A percentile compares a stretch with the other conserved stretches of the same genome.
phyloP scores from a whole-genome alignment of 1,140 invertebrate genomes.

The Heliothis subflexa region DNA sequence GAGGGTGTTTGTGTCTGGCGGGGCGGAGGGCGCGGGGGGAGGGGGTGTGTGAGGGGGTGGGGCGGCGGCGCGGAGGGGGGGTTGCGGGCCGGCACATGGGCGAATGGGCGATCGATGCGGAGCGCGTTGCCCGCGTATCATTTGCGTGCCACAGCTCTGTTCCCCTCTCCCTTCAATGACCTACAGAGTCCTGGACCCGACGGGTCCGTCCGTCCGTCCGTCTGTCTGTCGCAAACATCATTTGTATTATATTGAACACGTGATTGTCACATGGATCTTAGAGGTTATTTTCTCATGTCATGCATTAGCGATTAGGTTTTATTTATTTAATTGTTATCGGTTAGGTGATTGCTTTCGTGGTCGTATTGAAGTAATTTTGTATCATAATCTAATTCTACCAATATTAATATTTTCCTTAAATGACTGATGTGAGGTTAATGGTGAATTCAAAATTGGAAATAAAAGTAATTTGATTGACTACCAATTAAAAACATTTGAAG shows the following conservation, averaged over 20 bases:
- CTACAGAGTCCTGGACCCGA: conserved; percentile 42
- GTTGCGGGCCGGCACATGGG: conserved; percentile 67
- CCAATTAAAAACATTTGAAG: no score
- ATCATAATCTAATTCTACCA: no score
- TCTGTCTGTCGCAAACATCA: neutral
- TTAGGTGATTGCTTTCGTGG: neutral
- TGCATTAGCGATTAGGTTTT: neutral
- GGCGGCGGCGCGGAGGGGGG: conserved; percentile 49
- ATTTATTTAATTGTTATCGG: neutral
- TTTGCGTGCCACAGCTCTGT: conserved; percentile 73
- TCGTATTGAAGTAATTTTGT: neutral
- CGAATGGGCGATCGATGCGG: conserved; percentile 80
- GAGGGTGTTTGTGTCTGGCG: conserved; percentile 59
- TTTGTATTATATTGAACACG: conserved; percentile 41
- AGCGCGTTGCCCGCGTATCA: conserved; percentile 77
- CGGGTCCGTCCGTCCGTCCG: conserved; percentile 1
- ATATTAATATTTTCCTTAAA: no score
- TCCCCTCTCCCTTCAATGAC: conserved; percentile 54
- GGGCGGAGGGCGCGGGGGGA: conserved; percentile 22
- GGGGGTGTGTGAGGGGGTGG: conserved; percentile 48
- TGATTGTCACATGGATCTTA: conserved; percentile 47
- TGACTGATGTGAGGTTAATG: no score
- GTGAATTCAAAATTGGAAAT: no score
- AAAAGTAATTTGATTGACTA: no score
- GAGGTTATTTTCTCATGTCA: conserved; percentile 26